Conservation (phyloP, 2,888 invertebrate species). For the Sylvicola fuscatus region DNA sequence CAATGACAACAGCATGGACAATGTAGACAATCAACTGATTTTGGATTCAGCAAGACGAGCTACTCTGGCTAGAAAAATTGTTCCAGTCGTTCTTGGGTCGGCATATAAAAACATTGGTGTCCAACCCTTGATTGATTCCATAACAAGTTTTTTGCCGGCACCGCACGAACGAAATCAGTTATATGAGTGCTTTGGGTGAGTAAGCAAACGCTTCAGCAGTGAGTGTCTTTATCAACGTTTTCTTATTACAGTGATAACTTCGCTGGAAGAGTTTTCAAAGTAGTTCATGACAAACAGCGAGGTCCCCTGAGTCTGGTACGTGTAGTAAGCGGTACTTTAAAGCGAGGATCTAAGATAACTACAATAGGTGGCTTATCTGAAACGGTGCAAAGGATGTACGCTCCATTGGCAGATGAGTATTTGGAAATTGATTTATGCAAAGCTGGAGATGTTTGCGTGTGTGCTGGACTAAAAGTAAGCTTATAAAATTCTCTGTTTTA, state of each 20-base stretch:
- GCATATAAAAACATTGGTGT: slow-evolving; percentile 88
- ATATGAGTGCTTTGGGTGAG: slow-evolving; percentile 28
- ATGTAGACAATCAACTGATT: slow-evolving; percentile 34
- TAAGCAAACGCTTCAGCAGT: neutral
- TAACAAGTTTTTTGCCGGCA: slow-evolving; percentile 62
- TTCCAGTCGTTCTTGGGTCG: slow-evolving; percentile 78
- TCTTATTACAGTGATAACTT: slow-evolving; percentile 30
- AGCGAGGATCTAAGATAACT: slow-evolving; percentile 30
- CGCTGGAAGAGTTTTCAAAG: slow-evolving; percentile 80
- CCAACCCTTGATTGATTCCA: slow-evolving; percentile 70
- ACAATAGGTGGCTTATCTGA: slow-evolving; percentile 15
- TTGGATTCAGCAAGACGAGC: slow-evolving; percentile 42
- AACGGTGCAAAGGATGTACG: slow-evolving; percentile 25
- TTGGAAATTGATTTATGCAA: slow-evolving; percentile 42
- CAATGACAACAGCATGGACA: slow-evolving; percentile 41
- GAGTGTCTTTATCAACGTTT: neutral
- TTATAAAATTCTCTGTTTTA: slow-evolving; percentile 3
- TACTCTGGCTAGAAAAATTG: slow-evolving; percentile 34
- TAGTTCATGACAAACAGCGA: slow-evolving; percentile 72
- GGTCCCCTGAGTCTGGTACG: slow-evolving; percentile 75
- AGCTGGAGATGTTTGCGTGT: slow-evolving; percentile 75
- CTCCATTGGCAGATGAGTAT: slow-evolving; percentile 80
- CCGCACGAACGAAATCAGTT: slow-evolving; percentile 44
- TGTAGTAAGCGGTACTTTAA: slow-evolving; percentile 54
- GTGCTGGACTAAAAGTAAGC: slow-evolving; percentile 63